Evolutionary conservation across 1,140 invertebrate species (phyloP).

Genomic region (Zaprionus inermis): DNA sequence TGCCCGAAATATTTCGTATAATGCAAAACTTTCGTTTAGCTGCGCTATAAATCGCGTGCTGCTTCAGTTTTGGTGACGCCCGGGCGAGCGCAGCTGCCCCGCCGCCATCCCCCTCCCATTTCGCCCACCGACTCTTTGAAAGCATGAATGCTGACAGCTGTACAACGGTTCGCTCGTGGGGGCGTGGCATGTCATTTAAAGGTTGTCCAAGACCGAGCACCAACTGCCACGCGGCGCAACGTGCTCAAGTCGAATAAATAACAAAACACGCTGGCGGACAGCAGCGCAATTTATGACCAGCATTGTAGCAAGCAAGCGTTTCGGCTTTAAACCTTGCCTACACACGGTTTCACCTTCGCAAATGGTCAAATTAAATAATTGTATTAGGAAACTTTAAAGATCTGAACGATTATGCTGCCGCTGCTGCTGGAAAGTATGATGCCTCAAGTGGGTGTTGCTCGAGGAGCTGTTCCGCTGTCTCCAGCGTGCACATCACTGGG

Average conservation of each 20-base stretch:
- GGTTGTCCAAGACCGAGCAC: constrained; percentile 57
- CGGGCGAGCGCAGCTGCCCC: constrained; percentile 4
- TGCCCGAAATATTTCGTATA: constrained; percentile 38
- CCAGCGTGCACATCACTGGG: constrained; percentile 73
- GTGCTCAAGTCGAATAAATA: constrained; percentile 79
- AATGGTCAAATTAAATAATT: constrained; percentile 16
- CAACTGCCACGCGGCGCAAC: constrained; percentile 63
- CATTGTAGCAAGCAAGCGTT: constrained; percentile 20
- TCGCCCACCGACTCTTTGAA: constrained; percentile 1
- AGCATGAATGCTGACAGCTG: constrained; percentile 76
- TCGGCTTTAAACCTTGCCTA: constrained; percentile 40
- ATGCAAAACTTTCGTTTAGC: constrained; percentile 72
- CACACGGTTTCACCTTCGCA: not conserved
- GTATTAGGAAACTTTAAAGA: constrained; percentile 22
- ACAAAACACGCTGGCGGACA: constrained; percentile 76
- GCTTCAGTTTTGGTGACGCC: constrained; percentile 54
- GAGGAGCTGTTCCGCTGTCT: constrained; percentile 22
- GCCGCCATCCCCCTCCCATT: not conserved
- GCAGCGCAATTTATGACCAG: constrained; percentile 71
- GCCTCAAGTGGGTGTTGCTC: constrained; percentile 30
- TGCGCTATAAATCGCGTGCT: constrained; percentile 77
- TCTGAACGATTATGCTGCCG: not conserved
- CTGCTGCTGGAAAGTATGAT: constrained; percentile 53
- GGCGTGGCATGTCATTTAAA: constrained; percentile 79
- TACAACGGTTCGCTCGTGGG: constrained; percentile 16